These are phyloP conservation scores for Miltochrista miniata DNA, from an alignment of 2,888 invertebrate species.

Conservation along the genomic window DNA sequence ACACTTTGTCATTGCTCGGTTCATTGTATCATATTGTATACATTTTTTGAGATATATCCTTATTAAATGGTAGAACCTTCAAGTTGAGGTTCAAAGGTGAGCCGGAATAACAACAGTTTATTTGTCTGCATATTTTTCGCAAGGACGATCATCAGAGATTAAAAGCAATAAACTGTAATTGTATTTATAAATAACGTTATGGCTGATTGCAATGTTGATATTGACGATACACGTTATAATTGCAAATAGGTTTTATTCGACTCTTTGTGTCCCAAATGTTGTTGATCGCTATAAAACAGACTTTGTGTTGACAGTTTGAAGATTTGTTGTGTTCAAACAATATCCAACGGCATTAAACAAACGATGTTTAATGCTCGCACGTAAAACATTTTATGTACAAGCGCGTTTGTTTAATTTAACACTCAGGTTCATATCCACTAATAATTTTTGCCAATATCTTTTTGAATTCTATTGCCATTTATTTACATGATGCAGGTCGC, in stretches of 20 bases:
- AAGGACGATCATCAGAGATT: conserved; percentile 19
- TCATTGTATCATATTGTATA: conserved; percentile 2
- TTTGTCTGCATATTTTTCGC: conserved; percentile 20
- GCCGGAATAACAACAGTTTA: conserved; percentile 17
- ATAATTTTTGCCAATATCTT: too few species aligned
- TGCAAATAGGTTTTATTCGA: not conserved
- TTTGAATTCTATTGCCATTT: too few species aligned
- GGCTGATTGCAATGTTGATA: not conserved
- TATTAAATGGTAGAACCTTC: conserved; percentile 21
- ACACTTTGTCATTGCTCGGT: conserved; percentile 1
- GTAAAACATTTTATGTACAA: too few species aligned
- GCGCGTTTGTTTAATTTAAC: too few species aligned
- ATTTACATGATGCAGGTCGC: too few species aligned
- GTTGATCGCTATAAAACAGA: too few species aligned
- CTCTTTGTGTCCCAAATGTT: too few species aligned
- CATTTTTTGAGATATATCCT: conserved; percentile 5
- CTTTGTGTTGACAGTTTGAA: too few species aligned
- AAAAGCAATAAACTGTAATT: conserved; percentile 4
- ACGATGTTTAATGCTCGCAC: too few species aligned
- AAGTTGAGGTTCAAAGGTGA: conserved; percentile 32
- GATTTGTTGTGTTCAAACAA: too few species aligned
- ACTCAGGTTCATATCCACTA: too few species aligned
- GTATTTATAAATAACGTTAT: conserved; percentile 22
- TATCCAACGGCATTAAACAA: too few species aligned
- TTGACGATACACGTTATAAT: not conserved